Base-by-base conservation (phyloP, 2,888 invertebrate genomes). In the Bugulina stolonifera region DNA sequence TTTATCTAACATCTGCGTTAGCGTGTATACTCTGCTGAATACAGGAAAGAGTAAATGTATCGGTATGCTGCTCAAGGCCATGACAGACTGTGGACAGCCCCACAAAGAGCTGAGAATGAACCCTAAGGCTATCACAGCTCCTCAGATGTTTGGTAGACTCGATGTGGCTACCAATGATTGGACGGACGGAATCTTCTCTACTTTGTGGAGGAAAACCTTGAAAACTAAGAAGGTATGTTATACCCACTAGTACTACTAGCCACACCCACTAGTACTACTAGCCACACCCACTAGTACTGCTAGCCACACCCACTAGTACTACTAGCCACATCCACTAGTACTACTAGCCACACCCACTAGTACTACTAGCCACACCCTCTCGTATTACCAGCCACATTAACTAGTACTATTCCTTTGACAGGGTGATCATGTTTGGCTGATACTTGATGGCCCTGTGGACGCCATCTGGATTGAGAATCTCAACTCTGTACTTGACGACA, bases 21-120 rank as follows among this genome's bases (percentile, higher is more conserved):
- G n/a, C n/a, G n/a, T n/a, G n/a, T n/a, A n/a, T n/a, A n/a, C n/a
- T n/a, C n/a, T n/a, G n/a, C n/a, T 76, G 14, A 79, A 79, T 29
- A 76, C 78, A 69, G 95, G 95, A 0, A 97, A 97, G 86, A 93
- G 95, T 0, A 90, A 91, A 14, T 96, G 96, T 81, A 93, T 90
- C 77, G 91, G 92, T 73, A 91, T 89, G 0, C 86, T 97, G 57
- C 95, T 96, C 94, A 91, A 90, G 81, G 90, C 96, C 0, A 87
- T 97, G 77, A 91, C 93, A 0, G 90, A 92, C 78, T 91, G 90
- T 81, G 96, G 94, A 58, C 89, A 91, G 55, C 88, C 87, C 5
- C 95, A 96, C 84, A 91, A 91, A 77, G 97, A 97, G 87, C 93
- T 97, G 93, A 87, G 97, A 76, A 96, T 97, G 96, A 97, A 97